These are phyloP conservation scores for Tethya wilhelma DNA, from an alignment of 37 sponge, comb jelly and placozoan genomes.

Conservation along the genomic window DNA sequence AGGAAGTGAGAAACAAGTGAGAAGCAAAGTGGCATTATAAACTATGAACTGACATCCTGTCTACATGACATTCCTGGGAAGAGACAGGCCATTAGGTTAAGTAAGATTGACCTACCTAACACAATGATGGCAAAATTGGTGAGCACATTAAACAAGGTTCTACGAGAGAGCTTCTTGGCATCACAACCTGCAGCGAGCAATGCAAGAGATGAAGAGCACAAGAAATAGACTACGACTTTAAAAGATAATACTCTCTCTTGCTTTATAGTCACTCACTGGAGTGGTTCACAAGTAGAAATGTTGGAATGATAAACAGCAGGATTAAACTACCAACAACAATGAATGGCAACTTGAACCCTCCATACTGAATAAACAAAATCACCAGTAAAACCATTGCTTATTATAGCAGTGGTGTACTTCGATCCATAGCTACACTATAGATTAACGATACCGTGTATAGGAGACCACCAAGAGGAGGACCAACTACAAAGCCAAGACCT, in stretches of 20 bases:
- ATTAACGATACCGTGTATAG: slow-evolving; percentile 32
- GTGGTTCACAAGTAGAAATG: not conserved
- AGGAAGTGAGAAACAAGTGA: not conserved
- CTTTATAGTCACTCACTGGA: slow-evolving; percentile 7
- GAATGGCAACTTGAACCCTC: slow-evolving; percentile 60
- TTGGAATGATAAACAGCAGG: slow-evolving; percentile 16
- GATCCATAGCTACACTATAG: not conserved
- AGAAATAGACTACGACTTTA: no score
- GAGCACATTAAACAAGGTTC: slow-evolving; percentile 12
- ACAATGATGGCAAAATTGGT: slow-evolving; percentile 26
- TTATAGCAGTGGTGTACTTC: not conserved
- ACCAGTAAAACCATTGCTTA: not conserved
- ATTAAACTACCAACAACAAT: slow-evolving; percentile 9
- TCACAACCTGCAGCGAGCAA: no score
- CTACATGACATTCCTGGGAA: not conserved
- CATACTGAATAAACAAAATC: slow-evolving; percentile 13
- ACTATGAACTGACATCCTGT: not conserved
- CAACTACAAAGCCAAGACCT: slow-evolving; percentile 52
- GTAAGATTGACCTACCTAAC: slow-evolving; percentile 1
- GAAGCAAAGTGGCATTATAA: no score
- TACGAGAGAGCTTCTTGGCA: not conserved
- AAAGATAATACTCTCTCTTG: no score
- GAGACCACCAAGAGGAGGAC: slow-evolving; percentile 60
- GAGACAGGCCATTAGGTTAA: not conserved
- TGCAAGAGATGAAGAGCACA: no score